Conservation (phyloP, 2,797 vertebrate species). For the Taenioides sp. region DNA sequence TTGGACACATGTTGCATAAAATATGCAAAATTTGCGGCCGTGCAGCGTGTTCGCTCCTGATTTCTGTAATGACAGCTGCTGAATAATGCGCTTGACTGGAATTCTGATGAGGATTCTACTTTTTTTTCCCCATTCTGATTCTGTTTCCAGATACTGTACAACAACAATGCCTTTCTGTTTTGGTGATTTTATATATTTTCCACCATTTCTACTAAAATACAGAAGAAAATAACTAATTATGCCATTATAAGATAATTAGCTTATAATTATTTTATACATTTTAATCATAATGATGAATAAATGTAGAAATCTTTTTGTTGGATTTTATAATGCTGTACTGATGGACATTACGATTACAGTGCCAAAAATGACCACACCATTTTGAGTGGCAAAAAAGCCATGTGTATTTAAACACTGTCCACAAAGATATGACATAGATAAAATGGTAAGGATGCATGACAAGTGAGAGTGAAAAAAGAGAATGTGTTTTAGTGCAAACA, state of each 20-base stretch:
- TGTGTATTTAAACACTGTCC: slow-evolving; percentile 46
- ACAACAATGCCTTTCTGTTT: slow-evolving; percentile 21
- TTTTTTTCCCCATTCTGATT: slow-evolving; percentile 8
- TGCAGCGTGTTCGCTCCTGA: slow-evolving; percentile 27
- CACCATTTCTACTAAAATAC: neutral
- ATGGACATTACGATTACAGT: neutral
- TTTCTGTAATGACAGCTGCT: slow-evolving; percentile 41
- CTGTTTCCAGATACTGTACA: slow-evolving; percentile 11
- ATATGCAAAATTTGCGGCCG: slow-evolving; percentile 48
- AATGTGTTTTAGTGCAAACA: slow-evolving; percentile 53
- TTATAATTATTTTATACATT: neutral
- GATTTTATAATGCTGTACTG: neutral
- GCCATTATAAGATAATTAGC: neutral
- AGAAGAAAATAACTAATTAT: neutral
- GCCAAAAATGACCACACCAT: neutral
- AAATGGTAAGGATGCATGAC: slow-evolving; percentile 31
- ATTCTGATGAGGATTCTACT: slow-evolving; percentile 35
- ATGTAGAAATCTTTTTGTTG: neutral
- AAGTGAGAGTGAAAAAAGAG: slow-evolving; percentile 35
- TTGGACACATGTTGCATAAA: slow-evolving; percentile 62
- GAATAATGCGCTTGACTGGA: slow-evolving; percentile 34
- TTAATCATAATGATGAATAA: too few relatives aligned
- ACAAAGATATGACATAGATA: slow-evolving; percentile 44
- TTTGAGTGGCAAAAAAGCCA: slow-evolving; percentile 28
- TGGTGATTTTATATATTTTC: neutral